phyloP scores from a whole-genome alignment of 2,888 invertebrate genomes.

The Zelleria hepariella region DNA sequence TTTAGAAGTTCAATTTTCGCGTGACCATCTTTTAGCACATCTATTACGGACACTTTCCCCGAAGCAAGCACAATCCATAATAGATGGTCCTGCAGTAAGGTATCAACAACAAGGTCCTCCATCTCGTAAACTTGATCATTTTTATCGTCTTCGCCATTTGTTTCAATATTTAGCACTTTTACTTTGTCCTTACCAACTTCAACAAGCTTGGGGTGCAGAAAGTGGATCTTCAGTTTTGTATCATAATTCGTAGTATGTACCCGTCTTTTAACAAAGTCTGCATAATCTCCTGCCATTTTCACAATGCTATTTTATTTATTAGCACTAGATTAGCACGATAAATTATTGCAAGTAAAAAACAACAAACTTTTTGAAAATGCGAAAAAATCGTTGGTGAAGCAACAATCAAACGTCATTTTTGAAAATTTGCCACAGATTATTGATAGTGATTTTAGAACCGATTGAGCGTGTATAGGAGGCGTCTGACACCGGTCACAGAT shows the following conservation, averaged over 20 bases:
- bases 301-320: not conserved
- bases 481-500: not conserved
- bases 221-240: conserved; percentile 24
- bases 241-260: not conserved
- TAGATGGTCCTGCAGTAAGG: conserved; percentile 29
- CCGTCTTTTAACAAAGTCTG: not conserved
- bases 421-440: not conserved
- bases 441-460: not conserved
- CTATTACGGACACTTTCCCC: conserved; percentile 35
- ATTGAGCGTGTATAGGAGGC: not conserved
- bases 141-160: conserved; percentile 18
- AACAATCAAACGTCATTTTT: not conserved
- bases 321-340: no score
- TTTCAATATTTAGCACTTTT: conserved; percentile 28
- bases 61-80: conserved; percentile 46
- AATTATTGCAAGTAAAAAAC: no score
- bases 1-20: conserved; percentile 26
- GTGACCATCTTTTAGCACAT: conserved; percentile 26
- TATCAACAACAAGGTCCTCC: conserved; percentile 33
- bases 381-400: not conserved
- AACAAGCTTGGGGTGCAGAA: conserved; percentile 43
- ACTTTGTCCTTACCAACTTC: conserved; percentile 30
- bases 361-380: not conserved
- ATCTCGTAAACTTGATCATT: conserved; percentile 21
- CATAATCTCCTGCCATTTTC: not conserved